A percentile compares a stretch with the other conserved stretches of the same genome.
phyloP scores from a whole-genome alignment of 2,113 vertebrate species.

The Anarrhichthys ocellatus region DNA sequence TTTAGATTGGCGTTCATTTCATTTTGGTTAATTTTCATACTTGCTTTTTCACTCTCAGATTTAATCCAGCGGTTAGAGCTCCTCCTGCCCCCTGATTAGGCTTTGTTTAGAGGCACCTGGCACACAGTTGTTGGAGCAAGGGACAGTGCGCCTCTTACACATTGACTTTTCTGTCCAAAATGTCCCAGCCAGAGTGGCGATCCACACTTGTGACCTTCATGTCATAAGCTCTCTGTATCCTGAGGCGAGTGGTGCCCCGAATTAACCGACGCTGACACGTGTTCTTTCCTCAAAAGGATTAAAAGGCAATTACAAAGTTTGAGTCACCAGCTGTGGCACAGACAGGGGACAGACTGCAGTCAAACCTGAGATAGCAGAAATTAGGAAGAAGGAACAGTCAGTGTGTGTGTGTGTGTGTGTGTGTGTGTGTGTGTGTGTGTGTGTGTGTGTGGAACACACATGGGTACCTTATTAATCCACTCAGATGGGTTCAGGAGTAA shows the following conservation, averaged over 20 bases:
- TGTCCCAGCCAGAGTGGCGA: constrained; percentile 17
- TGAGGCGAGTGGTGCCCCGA: constrained; percentile 22
- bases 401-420: constrained; percentile 20
- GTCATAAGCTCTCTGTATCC: constrained; percentile 39
- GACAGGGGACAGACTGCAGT: constrained; percentile 27
- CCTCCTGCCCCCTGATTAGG: not conserved
- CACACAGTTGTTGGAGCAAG: not conserved
- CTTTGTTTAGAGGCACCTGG: not conserved
- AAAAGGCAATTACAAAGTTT: constrained; percentile 65
- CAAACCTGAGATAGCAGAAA: constrained; percentile 47
- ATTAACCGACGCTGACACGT: constrained; percentile 50
- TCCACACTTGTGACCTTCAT: constrained; percentile 39
- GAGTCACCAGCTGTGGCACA: constrained; percentile 61
- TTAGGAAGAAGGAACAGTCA: constrained; percentile 17
- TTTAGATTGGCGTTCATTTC: not conserved
- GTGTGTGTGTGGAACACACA: constrained; percentile 14
- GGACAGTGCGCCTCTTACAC: not conserved
- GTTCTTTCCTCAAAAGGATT: constrained; percentile 55
- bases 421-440: constrained; percentile 13
- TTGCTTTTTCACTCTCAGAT: not conserved
- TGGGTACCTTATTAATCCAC: constrained; percentile 9
- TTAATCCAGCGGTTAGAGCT: not conserved
- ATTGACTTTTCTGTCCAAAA: constrained; percentile 17
- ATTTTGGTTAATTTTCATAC: not conserved
- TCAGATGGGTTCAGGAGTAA: not conserved